Base-by-base conservation (phyloP, 1,140 invertebrate genomes). In the Achroia grisella region DNA sequence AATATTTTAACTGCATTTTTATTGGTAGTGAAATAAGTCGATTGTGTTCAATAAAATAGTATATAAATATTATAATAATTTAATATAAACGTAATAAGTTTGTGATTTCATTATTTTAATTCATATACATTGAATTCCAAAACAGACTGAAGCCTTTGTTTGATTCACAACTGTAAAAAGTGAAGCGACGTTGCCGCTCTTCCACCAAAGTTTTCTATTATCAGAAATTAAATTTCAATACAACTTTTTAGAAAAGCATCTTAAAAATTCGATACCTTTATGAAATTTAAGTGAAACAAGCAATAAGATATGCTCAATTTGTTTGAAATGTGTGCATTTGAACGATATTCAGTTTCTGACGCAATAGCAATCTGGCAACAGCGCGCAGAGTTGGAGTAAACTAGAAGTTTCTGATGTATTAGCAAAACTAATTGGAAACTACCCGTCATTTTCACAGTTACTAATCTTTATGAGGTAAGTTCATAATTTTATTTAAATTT, bases 311-410 rank as follows among this genome's bases (percentile, higher is more conserved):
- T 80, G 76, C 52, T 71, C 44, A 51, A 71, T 60, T 74, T 62
- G 53, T 45, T 71, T 80, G 80, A 82, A 80, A 84, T 84, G 78
- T 75, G 64, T 77, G 50, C 53, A 50, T 71, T 64, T 70, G 72
- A 80, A 77, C 71, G 67, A 52, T 79, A 57, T 64, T 60, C 50
- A 63, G 46, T 79, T 58, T 82, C 80, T 84, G 78, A 84, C 71
- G 80, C 80, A 84, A 84, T 72, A 79, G 55, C 78, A 54, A 71
- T 71, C 70, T 80, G 78, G 74, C 80, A 84, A 80, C 80, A 72
- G 61, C 66, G 76, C 78, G 42, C 59, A 52, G 66, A 71, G 50
- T 77, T 54, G 53, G 74, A 77, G 41, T 84, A 66, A 81, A 75
- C 51, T 53, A 34, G 29, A 49, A 45, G 33, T 48, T 60, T 50